A percentile compares a stretch with the other conserved stretches of the same genome.
These are phyloP conservation scores for Xestia rhomboidea DNA, from an alignment of 2,888 invertebrate genomes.

Conservation along the genomic window DNA sequence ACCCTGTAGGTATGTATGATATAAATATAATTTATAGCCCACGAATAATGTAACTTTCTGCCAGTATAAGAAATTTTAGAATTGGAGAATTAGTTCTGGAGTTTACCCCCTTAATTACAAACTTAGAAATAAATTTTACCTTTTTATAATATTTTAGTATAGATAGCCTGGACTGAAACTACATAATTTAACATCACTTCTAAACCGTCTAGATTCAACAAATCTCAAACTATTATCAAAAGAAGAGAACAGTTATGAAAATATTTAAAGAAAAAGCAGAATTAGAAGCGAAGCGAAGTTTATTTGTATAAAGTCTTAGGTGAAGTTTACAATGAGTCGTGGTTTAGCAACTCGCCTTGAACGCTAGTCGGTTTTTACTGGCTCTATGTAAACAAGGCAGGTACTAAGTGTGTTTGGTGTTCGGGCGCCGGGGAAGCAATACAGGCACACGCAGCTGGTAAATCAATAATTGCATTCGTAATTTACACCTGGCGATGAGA, in stretches of 20 bases:
- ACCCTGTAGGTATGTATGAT: too few relatives aligned
- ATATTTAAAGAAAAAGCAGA: constrained; percentile 9
- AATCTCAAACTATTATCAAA: constrained; percentile 19
- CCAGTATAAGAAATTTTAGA: too few relatives aligned
- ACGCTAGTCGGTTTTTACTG: constrained; percentile 43
- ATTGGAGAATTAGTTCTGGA: too few relatives aligned
- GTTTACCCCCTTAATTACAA: too few relatives aligned
- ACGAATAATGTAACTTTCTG: too few relatives aligned
- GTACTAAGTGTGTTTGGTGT: constrained; percentile 64
- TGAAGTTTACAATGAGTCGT: constrained; percentile 24
- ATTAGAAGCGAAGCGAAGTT: not conserved
- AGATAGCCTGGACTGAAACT: not conserved
- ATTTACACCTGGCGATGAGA: constrained; percentile 58
- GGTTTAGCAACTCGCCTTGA: constrained; percentile 47
- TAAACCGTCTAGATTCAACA: constrained; percentile 54
- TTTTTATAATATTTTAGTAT: not conserved
- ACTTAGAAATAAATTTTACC: too few relatives aligned
- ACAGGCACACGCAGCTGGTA: constrained; percentile 62
- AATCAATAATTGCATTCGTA: constrained; percentile 69
- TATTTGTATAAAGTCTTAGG: constrained; percentile 29
- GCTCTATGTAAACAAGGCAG: constrained; percentile 60
- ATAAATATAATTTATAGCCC: too few relatives aligned
- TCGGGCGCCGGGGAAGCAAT: constrained; percentile 60
- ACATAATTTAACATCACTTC: constrained; percentile 21
- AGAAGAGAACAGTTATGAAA: not conserved